Evolutionary conservation across 2,888 invertebrate genomes (phyloP), one percentile per base, ranked within the genome.

Genomic region (Cryptophagus acutangulus): DNA sequence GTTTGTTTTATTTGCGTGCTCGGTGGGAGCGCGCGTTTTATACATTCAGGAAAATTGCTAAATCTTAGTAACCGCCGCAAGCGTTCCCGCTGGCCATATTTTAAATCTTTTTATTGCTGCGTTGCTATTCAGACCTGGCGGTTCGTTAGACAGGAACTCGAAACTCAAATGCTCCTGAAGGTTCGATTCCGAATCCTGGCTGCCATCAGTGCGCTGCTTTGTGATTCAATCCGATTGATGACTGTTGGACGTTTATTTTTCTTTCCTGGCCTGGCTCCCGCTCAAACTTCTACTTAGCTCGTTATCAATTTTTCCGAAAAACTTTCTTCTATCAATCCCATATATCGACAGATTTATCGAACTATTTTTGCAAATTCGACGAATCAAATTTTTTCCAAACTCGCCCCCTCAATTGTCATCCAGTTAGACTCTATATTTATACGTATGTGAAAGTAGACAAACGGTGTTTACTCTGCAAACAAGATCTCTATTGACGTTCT

Each of bases 31-130:
- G n/a, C 8, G 33, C 15, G 13, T 36, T 29, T 29, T 26, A 24
- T 29, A 37, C 38, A 41, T 41, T 38, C 33, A 20, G 25, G 45
- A 39, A 47, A 45, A 47, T 47, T 42, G 45, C 41, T 42, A 40
- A 45, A 45, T 42, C 45, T 38, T 26, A 36, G 35, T 33, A 40
- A 30, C 34, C 38, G 24, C 40, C 39, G 31, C 38, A 37, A 43
- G 33, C 39, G 40, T 29, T 44, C 40, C 38, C 42, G 25, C 25
- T 41, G 36, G 44, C 38, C 40, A 48, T 48, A 48, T 48, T 43
- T 48, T 49, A 43, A 41, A 50, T 51, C 48, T 49, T 48, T 48
- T 51, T 46, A 48, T 45, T 37, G 46, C 42, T 33, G 26, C 40
- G 40, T 43, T 45, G 43, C 43, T 40, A 38, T 46, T 43, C 43